These are phyloP conservation scores for Ictidomys tridecemlineatus DNA, from an alignment of 2,113 vertebrate genomes.

Conservation along the genomic window DNA sequence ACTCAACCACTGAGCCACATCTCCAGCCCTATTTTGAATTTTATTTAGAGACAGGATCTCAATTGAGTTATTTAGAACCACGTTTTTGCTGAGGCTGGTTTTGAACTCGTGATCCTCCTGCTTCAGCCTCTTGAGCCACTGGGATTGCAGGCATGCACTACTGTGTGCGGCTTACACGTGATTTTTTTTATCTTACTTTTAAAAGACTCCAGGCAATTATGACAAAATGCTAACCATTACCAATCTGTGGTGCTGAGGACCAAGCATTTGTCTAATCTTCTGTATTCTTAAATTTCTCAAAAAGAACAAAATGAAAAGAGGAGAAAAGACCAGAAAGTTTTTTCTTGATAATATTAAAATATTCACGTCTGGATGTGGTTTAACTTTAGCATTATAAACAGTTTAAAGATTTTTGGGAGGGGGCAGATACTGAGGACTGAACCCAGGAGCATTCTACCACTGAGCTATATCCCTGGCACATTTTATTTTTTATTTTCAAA, in stretches of 20 bases:
- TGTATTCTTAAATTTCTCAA: background rate
- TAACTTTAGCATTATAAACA: background rate
- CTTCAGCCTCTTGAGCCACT: too few species aligned
- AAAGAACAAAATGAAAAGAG: background rate
- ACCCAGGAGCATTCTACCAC: too few species aligned
- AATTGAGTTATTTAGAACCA: too few species aligned
- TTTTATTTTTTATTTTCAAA: too few species aligned
- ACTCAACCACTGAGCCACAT: too few species aligned
- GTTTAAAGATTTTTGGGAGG: background rate
- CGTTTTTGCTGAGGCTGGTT: too few species aligned
- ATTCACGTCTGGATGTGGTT: background rate
- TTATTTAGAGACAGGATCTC: too few species aligned
- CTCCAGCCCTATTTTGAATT: too few species aligned
- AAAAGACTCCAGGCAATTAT: conserved; percentile 26
- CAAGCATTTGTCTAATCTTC: background rate
- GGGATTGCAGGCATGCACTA: too few species aligned
- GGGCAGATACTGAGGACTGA: too few species aligned
- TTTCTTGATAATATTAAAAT: conserved; percentile 4
- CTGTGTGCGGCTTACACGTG: background rate
- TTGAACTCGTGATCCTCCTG: too few species aligned
- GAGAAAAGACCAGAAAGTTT: background rate
- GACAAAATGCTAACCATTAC: background rate
- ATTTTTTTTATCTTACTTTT: conserved; percentile 45
- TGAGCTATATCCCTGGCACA: too few species aligned
- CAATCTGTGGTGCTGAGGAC: background rate